Evolutionary conservation across 2,797 vertebrate genomes (phyloP).

Genomic region (Coccyzus lansbergi): DNA sequence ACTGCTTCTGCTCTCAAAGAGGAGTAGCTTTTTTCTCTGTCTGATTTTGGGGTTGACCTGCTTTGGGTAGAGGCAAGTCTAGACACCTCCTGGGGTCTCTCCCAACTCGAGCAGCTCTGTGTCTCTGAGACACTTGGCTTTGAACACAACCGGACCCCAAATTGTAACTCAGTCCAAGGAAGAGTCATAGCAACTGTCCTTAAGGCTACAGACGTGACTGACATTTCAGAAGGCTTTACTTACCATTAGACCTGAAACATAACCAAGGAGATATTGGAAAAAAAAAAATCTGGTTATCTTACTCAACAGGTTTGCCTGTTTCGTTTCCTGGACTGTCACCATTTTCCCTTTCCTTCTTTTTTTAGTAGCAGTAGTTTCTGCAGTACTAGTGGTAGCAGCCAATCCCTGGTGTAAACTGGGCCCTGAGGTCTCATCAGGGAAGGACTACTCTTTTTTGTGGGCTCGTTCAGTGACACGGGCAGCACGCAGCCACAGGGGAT

Average conservation of each 20-base stretch:
- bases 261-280: neutral
- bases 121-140: neutral
- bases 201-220: neutral
- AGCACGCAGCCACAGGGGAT: neutral
- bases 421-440: neutral
- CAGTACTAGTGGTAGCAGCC: neutral
- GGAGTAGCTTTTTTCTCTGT: neutral
- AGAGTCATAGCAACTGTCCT: neutral
- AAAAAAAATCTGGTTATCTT: neutral
- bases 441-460: neutral
- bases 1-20: neutral
- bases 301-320: neutral
- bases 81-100: neutral
- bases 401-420: neutral
- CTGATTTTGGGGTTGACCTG: neutral
- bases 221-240: neutral
- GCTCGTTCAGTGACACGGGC: neutral
- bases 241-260: neutral
- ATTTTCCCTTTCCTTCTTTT: neutral
- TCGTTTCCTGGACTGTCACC: neutral
- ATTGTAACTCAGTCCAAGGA: neutral
- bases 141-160: neutral
- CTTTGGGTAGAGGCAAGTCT: neutral
- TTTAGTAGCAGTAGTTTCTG: neutral
- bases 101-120: neutral